Percentiles rank a stretch among this genome's conserved stretches.
Evolutionary conservation across 1,140 invertebrate species (phyloP).

Genomic region (Drosophila tropicalis): DNA sequence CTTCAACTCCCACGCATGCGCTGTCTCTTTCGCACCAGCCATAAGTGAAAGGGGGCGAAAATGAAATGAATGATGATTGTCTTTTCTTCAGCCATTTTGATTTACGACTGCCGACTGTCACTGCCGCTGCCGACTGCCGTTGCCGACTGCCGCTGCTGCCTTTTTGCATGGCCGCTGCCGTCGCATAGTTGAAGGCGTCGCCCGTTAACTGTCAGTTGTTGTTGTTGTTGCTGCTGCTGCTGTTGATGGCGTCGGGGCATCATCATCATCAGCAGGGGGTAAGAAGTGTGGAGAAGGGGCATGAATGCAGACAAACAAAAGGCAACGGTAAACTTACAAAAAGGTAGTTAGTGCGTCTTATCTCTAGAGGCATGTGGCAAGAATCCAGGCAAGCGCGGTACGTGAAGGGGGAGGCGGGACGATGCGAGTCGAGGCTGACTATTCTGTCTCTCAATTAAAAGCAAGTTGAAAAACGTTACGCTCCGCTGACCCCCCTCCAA

Average conservation of each 20-base stretch:
- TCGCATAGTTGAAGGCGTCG: conserved; percentile 67
- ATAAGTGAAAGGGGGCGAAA: conserved; percentile 26
- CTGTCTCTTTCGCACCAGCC: conserved; percentile 46
- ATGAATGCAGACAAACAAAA: conserved; percentile 24
- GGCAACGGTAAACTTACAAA: conserved; percentile 67
- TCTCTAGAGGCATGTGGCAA: conserved; percentile 27
- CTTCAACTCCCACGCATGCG: conserved; percentile 69
- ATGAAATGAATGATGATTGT: conserved; percentile 74
- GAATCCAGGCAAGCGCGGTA: neutral
- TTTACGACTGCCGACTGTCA: conserved; percentile 60
- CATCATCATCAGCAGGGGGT: conserved; percentile 53
- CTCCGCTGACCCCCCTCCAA: conserved; percentile 49
- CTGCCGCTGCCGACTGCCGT: conserved; percentile 14
- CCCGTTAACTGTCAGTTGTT: conserved; percentile 55
- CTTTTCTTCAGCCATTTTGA: conserved; percentile 75
- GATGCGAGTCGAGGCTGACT: neutral
- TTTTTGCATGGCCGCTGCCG: conserved; percentile 16
- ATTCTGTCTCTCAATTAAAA: conserved; percentile 58
- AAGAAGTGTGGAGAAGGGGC: conserved; percentile 15
- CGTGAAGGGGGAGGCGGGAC: neutral
- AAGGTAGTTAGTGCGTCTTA: conserved; percentile 63
- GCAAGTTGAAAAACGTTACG: conserved; percentile 56
- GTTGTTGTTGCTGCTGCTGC: conserved; percentile 38
- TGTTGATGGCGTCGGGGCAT: conserved; percentile 48
- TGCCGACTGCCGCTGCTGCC: neutral